phyloP scores from a whole-genome alignment of 2,797 vertebrate species.

The Gymnopithys bicolor region DNA sequence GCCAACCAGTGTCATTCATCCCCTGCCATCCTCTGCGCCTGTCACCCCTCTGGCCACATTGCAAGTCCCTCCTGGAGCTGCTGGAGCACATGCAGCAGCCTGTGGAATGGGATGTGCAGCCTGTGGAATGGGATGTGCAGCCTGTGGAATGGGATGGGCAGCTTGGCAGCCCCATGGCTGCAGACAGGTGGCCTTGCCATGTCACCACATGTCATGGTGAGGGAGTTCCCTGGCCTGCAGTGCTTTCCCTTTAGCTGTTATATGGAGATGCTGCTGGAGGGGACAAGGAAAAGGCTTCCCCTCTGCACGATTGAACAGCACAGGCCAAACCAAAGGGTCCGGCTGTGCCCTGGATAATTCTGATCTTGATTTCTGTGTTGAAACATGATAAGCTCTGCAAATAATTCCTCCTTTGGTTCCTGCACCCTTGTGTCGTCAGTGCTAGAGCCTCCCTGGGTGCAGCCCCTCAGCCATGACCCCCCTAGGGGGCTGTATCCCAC shows the following conservation, averaged over 20 bases:
- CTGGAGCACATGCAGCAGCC: neutral
- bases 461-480: fast-evolving
- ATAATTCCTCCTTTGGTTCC: neutral
- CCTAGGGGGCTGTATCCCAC: fast-evolving
- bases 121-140: no score
- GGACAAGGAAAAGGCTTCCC: neutral
- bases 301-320: neutral
- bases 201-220: neutral
- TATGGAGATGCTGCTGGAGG: neutral
- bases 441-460: fast-evolving
- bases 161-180: neutral
- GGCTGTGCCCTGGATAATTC: neutral
- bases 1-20: neutral
- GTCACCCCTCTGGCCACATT: neutral
- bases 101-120: neutral
- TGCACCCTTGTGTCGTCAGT: fast-evolving
- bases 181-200: neutral
- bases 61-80: neutral
- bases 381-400: neutral
- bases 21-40: neutral
- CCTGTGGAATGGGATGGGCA: neutral
- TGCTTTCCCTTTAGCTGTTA: neutral
- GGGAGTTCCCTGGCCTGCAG: neutral
- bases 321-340: neutral
- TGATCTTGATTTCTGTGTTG: neutral